Base-by-base conservation (phyloP, 2,888 invertebrate genomes). In the Drosophila kanekoi region DNA sequence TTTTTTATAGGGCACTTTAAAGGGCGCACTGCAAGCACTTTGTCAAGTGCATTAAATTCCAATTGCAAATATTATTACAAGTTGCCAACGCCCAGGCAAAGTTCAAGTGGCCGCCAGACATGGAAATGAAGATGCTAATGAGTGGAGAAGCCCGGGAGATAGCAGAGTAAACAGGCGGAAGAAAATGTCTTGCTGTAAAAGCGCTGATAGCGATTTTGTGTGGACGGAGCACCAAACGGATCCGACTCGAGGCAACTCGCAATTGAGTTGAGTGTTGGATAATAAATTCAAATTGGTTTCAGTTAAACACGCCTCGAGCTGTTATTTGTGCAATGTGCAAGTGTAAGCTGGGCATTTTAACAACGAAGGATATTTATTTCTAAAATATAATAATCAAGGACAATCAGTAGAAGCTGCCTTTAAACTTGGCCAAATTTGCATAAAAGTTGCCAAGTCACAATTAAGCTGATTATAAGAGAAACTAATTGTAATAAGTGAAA, bases 41-140 rank as follows among this genome's bases (percentile, higher is more conserved):
- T 64, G 54, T 67, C 86, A 82, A 87, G 76, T 63, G 82, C 61
- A 72, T 63, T 64, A 60, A 69, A 56, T 56, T 61, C 37, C 59
- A 89, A 72, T 62, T 81, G 81, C 78, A 76, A 81, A 72, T 72
- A 61, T 74, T 62, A 73, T 71, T 66, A 56, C 58, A 65, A 68
- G 53, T 58, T 70, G 79, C 51, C 70, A 65, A 68, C 77, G 81
- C 75, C 63, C 70, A 41, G 71, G 54, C 82, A 89, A 81, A 87
- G 89, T 89, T 83, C 79, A 89, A 83, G 79, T 87, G 69, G 53
- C 47, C 47, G 62, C 28, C 61, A 63, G 81, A 85, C 86, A 81
- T 77, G 85, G 58, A 67, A 87, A 70, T 87, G 51, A 64, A 87
- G 89, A 87, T 87, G 85, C 78, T 84, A 89, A 89, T 84, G 71